Conservation (phyloP, 2,888 invertebrate genomes). For the Zhuqinia jingwanae region DNA sequence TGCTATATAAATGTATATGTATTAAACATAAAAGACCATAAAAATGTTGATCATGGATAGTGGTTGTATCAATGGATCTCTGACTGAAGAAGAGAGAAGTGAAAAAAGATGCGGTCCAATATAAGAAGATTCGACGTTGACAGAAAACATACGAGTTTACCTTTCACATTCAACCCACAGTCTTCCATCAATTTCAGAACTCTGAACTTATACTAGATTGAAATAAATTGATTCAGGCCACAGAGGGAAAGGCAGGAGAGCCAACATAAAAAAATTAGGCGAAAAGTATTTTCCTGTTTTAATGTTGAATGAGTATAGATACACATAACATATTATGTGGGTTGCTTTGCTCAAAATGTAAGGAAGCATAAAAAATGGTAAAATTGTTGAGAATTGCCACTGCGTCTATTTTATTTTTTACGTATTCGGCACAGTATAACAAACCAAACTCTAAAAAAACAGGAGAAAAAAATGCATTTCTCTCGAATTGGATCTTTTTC, state of each 20-base stretch:
- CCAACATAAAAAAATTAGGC: constrained; percentile 39
- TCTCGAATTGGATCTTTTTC: background rate
- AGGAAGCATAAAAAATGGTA: background rate
- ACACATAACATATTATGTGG: constrained; percentile 28
- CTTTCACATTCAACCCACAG: constrained; percentile 46
- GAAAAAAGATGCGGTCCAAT: background rate
- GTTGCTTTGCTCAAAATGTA: background rate
- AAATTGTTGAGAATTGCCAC: background rate
- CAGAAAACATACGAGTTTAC: constrained; percentile 30
- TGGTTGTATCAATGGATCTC: too few species aligned
- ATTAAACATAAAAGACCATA: background rate
- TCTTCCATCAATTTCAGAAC: constrained; percentile 48
- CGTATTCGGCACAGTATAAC: background rate
- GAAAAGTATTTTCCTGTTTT: constrained; percentile 31
- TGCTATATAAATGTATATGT: too few species aligned
- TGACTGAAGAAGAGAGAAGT: background rate
- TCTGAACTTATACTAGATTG: constrained; percentile 20
- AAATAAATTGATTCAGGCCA: constrained; percentile 61
- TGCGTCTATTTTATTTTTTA: background rate
- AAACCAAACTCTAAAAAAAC: background rate
- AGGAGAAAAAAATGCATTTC: constrained; percentile 21
- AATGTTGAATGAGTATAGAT: constrained; percentile 37
- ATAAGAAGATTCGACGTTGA: background rate
- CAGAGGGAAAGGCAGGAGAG: background rate
- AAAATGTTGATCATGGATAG: background rate